Evolutionary conservation across 1,140 invertebrate species (phyloP).

Genomic region (Drosophila dunni): DNA sequence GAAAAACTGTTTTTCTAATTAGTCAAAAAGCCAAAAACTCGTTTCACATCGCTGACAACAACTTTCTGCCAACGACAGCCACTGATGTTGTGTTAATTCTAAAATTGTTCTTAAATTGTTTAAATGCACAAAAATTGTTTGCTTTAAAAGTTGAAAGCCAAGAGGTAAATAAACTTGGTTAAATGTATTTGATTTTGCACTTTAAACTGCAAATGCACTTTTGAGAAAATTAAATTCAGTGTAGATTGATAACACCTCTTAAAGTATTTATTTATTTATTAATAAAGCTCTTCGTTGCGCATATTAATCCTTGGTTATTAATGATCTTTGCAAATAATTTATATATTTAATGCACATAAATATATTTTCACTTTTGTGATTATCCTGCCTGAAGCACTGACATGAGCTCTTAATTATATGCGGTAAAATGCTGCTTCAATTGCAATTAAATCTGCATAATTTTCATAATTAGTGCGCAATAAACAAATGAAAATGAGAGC

Average conservation of each 20-base stretch:
- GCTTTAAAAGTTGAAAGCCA: not conserved
- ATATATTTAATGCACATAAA: not conserved
- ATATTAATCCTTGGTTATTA: not conserved
- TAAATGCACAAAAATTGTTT: constrained; percentile 3
- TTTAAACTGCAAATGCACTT: not conserved
- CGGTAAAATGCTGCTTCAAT: constrained; percentile 1
- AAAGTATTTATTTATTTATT: no score
- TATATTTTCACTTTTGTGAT: constrained; percentile 1
- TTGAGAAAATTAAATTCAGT: no score
- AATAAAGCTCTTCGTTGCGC: not conserved
- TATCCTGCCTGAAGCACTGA: constrained; percentile 1
- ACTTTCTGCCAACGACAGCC: constrained; percentile 14
- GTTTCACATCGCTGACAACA: constrained; percentile 15
- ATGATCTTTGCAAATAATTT: constrained; percentile 18
- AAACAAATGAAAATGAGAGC: constrained; percentile 53
- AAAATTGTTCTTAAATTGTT: not conserved
- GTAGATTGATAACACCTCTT: no score
- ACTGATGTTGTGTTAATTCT: constrained; percentile 1
- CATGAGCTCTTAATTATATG: constrained; percentile 15
- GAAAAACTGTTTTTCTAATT: constrained; percentile 68
- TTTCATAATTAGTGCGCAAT: constrained; percentile 61
- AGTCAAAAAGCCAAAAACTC: constrained; percentile 33
- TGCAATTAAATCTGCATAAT: constrained; percentile 42
- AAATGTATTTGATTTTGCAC: not conserved
- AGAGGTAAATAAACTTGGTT: not conserved